Evolutionary conservation across 92 coral and sea anemone genomes (phyloP).

Genomic region (Heliopora coerulea): DNA sequence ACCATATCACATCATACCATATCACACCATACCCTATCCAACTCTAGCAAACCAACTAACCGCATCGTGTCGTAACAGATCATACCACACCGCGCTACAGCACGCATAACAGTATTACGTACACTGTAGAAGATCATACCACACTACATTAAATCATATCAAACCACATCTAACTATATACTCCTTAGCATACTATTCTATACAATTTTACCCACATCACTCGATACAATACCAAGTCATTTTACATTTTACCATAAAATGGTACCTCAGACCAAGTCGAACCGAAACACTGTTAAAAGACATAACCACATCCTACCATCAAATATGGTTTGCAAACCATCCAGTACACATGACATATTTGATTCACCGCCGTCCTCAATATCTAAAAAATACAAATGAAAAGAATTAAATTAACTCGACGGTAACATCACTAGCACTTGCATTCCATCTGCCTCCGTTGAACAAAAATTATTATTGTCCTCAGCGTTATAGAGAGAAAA

Average conservation of each 20-base stretch:
- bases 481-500: no score
- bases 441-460: no score
- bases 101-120: no score
- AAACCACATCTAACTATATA: constrained; percentile 1
- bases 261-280: not conserved
- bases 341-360: constrained; percentile 1
- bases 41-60: no score
- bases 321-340: constrained; percentile 31
- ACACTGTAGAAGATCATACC: not conserved
- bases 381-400: no score
- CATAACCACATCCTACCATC: constrained; percentile 14
- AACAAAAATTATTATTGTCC: no score
- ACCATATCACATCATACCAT: constrained; percentile 13
- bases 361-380: not conserved
- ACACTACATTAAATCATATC: not conserved
- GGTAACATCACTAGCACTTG: no score
- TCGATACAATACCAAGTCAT: not conserved
- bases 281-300: not conserved
- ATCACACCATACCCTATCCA: not conserved
- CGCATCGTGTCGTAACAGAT: no score
- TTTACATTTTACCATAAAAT: not conserved
- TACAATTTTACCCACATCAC: not conserved
- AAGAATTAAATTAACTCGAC: no score
- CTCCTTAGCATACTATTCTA: not conserved
- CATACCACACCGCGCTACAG: no score